phyloP scores from a whole-genome alignment of 2,113 vertebrate species.

The Rhineura floridana region DNA sequence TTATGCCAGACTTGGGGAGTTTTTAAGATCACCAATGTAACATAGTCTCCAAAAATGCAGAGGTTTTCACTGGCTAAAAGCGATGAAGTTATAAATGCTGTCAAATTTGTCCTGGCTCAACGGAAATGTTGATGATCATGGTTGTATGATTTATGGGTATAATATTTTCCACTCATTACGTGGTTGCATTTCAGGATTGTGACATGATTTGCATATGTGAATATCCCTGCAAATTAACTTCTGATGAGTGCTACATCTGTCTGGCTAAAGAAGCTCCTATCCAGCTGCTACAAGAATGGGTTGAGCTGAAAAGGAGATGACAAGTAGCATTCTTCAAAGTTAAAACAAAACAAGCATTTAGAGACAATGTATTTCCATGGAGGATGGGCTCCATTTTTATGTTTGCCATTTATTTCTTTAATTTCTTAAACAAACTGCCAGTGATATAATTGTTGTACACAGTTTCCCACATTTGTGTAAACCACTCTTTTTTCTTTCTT shows the following conservation, averaged over 20 bases:
- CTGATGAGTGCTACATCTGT: conserved; percentile 92
- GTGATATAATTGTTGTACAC: background rate
- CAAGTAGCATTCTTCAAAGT: conserved; percentile 4
- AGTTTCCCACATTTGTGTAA: background rate
- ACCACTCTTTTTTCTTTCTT: too few relatives aligned
- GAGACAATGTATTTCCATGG: background rate
- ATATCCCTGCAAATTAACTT: conserved; percentile 88
- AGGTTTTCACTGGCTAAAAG: conserved; percentile 79
- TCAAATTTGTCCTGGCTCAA: conserved; percentile 89
- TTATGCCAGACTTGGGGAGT: conserved; percentile 81
- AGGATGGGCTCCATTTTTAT: background rate
- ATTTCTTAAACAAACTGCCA: background rate
- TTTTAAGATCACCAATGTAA: conserved; percentile 79
- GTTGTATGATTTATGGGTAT: conserved; percentile 90
- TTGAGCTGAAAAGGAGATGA: conserved; percentile 48
- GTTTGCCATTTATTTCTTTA: background rate
- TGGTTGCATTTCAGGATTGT: conserved; percentile 87
- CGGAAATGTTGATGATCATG: conserved; percentile 92
- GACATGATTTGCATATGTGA: conserved; percentile 98
- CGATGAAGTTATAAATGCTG: conserved; percentile 82
- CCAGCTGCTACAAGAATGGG: conserved; percentile 79
- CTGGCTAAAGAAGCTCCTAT: conserved; percentile 84
- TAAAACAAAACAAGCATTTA: conserved; percentile 1
- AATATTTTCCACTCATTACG: conserved; percentile 93
- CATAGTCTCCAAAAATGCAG: conserved; percentile 78